Evolutionary conservation across 2,888 invertebrate genomes (phyloP).

Genomic region (Sturmia bella): DNA sequence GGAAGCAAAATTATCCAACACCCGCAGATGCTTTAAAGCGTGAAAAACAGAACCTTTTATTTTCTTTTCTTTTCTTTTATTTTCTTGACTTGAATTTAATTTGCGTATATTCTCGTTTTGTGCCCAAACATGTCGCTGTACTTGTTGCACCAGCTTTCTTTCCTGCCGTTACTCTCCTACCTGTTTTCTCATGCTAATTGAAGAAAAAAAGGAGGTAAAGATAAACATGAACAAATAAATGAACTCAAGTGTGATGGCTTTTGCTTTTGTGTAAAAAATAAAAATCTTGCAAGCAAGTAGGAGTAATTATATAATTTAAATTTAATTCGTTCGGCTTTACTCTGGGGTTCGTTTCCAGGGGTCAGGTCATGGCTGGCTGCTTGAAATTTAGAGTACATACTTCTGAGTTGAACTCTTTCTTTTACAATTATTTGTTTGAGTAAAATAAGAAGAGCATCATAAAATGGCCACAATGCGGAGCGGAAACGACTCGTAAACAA

Average conservation of each 20-base stretch:
- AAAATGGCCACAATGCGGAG: not conserved
- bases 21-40: conserved; percentile 67
- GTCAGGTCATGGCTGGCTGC: conserved; percentile 64
- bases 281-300: conserved; percentile 1
- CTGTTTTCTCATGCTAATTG: not conserved
- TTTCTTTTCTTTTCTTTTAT: conserved; percentile 26
- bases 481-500: not conserved
- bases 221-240: conserved; percentile 15
- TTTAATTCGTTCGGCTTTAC: conserved; percentile 30
- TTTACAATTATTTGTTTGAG: not conserved
- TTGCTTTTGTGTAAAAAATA: not conserved
- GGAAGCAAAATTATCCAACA: conserved; percentile 37
- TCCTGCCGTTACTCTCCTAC: conserved; percentile 5
- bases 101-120: not conserved
- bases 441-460: not conserved
- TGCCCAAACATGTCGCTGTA: not conserved
- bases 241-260: conserved; percentile 7
- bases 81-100: conserved; percentile 30
- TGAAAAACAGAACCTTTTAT: conserved; percentile 64
- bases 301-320: conserved; percentile 49
- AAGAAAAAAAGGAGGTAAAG: not conserved
- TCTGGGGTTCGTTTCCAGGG: conserved; percentile 32
- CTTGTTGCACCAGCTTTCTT: conserved; percentile 19
- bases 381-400: not conserved
- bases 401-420: conserved; percentile 29